A percentile compares a stretch with the other conserved stretches of the same genome.
Evolutionary conservation across 2,888 invertebrate species (phyloP).

Genomic region (Petrolisthes manimaculis): DNA sequence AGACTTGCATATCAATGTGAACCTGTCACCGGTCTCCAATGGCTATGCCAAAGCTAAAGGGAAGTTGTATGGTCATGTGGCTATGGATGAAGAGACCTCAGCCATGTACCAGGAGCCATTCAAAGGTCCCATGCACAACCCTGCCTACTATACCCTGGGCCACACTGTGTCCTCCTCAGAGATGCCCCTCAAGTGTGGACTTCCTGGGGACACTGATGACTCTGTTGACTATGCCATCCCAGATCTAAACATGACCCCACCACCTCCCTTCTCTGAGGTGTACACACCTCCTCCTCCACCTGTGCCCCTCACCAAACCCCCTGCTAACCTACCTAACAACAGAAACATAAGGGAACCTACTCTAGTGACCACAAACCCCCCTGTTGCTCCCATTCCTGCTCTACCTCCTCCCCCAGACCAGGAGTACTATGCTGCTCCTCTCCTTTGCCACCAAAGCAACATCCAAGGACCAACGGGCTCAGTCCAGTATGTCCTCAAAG

Average conservation of each 20-base stretch:
- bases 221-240: slow-evolving; percentile 63
- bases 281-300: slow-evolving; percentile 58
- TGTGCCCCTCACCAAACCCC: slow-evolving; percentile 61
- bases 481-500: slow-evolving; percentile 50
- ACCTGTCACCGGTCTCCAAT: slow-evolving; percentile 54
- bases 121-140: slow-evolving; percentile 39
- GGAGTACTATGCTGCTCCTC: slow-evolving; percentile 61
- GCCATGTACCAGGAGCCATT: slow-evolving; percentile 62
- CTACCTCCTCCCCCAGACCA: slow-evolving; percentile 64
- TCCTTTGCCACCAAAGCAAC: slow-evolving; percentile 47
- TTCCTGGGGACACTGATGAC: slow-evolving; percentile 59
- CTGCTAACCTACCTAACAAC: slow-evolving; percentile 44
- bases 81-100: slow-evolving; percentile 60
- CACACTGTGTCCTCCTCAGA: slow-evolving; percentile 45
- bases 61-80: slow-evolving; percentile 63
- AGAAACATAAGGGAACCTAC: slow-evolving; percentile 18
- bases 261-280: slow-evolving; percentile 62
- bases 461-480: slow-evolving; percentile 64
- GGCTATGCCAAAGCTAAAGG: slow-evolving; percentile 62
- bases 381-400: slow-evolving; percentile 50
- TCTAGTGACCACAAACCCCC: background rate
- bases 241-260: slow-evolving; percentile 61
- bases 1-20: slow-evolving; percentile 62
- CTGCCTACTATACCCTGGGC: slow-evolving; percentile 37
- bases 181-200: slow-evolving; percentile 47